Evolutionary conservation across 37 sponge, comb jelly and placozoan species (phyloP), one percentile per base, ranked within the genome.

Genomic region (Hexactinellida sp.): DNA sequence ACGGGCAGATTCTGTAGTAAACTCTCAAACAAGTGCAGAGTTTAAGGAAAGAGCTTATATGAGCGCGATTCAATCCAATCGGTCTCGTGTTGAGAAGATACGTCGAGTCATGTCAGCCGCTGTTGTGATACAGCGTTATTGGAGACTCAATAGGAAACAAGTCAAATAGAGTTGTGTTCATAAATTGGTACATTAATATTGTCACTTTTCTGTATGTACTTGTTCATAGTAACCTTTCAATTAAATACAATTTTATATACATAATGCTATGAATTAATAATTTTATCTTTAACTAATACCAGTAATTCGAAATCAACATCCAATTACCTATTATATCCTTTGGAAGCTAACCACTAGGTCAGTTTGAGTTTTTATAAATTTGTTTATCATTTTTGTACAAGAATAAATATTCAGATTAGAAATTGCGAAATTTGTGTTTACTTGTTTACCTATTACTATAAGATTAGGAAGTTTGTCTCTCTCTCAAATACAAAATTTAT

Each of bases 51-150:
- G 55, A 83, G 86, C 89, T 36, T 94, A 90, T 82, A 86, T 91
- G 89, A 63, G 83, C 38, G 90, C 88, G 24, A 37, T 86, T 0
- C 85, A 90, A 41, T 39, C 55, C 36, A 94, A 95, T 19, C 91
- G 87, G 52, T 87, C 84, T 0, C 39, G 95, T 38, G 92, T 95
- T 37, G 39, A 55, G 16, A 87, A 86, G 38, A 93, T 95, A 28
- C 38, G 95, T 25, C 38, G 86, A 39, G 92, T 91, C 36, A 93
- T 95, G 52, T 71, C 21, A 25, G 95, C 95, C 36, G 95, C 95
- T 24, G 86, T 47, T 19, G 82, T 91, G 0, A 95, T 95, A 37
- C 95, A 95, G 88, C 85, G 92, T 82, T 86, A 90, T 25, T 95
- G 95, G 95, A 89, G 92, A 38, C 47, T 85, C 5, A 83, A 92